Conservation (phyloP, 2,113 vertebrate genomes). For the Cettia cetti region DNA sequence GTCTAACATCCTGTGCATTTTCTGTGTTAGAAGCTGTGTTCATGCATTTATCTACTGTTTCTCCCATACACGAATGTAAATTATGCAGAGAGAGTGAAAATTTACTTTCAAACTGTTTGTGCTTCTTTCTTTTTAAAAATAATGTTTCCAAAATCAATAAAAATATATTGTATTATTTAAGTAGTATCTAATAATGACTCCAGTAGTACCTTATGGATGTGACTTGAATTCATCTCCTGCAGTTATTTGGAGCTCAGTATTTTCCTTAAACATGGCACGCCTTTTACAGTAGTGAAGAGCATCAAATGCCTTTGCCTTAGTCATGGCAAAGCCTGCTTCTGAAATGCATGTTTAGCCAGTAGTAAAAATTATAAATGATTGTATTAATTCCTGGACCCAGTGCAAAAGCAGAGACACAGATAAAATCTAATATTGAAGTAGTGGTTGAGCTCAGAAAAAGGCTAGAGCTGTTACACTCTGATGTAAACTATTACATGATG, state of each 20-base stretch:
- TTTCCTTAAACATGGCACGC: not conserved
- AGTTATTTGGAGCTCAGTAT: not conserved
- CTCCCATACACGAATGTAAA: not conserved
- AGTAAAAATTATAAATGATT: not conserved
- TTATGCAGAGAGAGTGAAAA: not conserved
- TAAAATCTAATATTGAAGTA: not conserved
- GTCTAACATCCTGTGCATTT: not conserved
- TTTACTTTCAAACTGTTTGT: not conserved
- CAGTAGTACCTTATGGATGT: not conserved
- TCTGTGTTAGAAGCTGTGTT: not conserved
- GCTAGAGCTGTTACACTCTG: not conserved
- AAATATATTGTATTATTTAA: not conserved
- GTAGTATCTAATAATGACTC: not conserved
- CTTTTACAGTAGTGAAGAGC: not conserved
- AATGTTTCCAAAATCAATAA: not conserved
- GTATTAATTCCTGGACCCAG: not conserved
- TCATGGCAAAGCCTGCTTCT: not conserved
- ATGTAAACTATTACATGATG: not conserved
- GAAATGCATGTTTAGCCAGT: not conserved
- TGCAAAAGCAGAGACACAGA: not conserved
- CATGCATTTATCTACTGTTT: not conserved
- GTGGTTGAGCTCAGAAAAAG: not conserved
- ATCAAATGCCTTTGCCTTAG: not conserved
- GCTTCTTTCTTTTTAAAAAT: not conserved
- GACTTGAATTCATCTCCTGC: not conserved